Evolutionary conservation across 2,113 vertebrate species (phyloP).

Genomic region (Prionailurus bengalensis): DNA sequence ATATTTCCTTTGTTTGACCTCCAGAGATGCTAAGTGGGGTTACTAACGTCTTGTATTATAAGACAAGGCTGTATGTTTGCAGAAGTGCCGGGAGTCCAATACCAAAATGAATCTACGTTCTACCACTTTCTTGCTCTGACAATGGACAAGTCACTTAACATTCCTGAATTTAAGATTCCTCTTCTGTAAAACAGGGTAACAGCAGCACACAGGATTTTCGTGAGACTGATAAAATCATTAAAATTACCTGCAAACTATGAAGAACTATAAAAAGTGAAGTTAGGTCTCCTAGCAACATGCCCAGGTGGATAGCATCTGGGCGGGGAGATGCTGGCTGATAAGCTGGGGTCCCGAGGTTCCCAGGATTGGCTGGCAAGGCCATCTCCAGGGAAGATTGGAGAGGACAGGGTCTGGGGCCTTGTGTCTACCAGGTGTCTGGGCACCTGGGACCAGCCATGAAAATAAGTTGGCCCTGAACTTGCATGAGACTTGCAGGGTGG

Average conservation of each 20-base stretch:
- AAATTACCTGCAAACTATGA: neutral
- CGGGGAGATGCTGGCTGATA: neutral
- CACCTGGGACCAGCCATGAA: neutral
- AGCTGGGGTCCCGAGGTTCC: neutral
- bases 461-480: neutral
- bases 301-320: neutral
- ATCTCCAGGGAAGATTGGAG: neutral
- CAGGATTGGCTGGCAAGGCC: neutral
- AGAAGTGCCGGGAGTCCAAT: neutral
- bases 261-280: neutral
- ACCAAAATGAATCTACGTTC: neutral
- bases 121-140: neutral
- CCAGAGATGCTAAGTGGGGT: neutral
- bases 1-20: neutral
- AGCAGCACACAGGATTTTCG: neutral
- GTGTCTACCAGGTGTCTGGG: neutral
- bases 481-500: neutral
- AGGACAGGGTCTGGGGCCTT: neutral
- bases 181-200: neutral
- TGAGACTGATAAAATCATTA: slow-evolving; percentile 10
- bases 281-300: neutral
- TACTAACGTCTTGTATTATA: neutral
- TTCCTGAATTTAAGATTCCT: neutral
- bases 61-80: neutral
- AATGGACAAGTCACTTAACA: neutral